phyloP scores from a whole-genome alignment of 2,113 vertebrate species.

The Oryzias curvinotus region DNA sequence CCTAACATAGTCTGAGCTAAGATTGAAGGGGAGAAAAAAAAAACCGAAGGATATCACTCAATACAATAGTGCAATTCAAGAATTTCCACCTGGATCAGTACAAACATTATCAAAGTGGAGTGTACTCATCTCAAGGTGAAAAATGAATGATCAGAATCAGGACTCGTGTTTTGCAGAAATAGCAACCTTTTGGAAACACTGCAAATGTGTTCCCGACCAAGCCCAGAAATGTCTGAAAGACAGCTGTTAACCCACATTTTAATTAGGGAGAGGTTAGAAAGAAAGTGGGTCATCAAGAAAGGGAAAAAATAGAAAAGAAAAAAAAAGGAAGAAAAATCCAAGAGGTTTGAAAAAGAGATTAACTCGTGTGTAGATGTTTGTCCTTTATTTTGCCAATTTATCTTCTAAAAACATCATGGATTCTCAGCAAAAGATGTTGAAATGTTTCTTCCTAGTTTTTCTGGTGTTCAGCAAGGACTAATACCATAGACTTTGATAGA shows the following conservation, averaged over 20 bases:
- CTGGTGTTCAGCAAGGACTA: too few relatives aligned
- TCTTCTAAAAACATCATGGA: too few relatives aligned
- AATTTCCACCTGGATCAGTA: conserved; percentile 9
- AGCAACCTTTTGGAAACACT: conserved; percentile 25
- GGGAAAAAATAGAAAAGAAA: neutral
- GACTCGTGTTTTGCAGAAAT: conserved; percentile 31
- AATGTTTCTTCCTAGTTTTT: too few relatives aligned
- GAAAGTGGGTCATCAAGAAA: conserved; percentile 1
- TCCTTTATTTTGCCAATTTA: too few relatives aligned
- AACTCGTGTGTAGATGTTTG: too few relatives aligned
- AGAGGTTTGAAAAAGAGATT: neutral
- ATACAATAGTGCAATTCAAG: too few relatives aligned
- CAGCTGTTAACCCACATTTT: conserved; percentile 1
- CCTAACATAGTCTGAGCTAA: too few relatives aligned
- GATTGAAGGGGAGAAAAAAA: too few relatives aligned
- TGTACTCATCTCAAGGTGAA: conserved; percentile 3
- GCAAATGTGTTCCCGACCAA: conserved; percentile 32
- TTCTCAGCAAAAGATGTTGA: too few relatives aligned
- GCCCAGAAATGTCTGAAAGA: conserved; percentile 43
- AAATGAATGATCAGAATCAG: conserved; percentile 15
- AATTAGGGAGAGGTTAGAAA: neutral
- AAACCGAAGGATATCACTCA: too few relatives aligned
- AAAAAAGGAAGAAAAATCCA: neutral
- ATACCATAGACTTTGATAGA: too few relatives aligned
- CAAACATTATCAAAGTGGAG: neutral